These are phyloP conservation scores for Pelobates fuscus DNA, from an alignment of 2,113 vertebrate genomes.

Conservation along the genomic window DNA sequence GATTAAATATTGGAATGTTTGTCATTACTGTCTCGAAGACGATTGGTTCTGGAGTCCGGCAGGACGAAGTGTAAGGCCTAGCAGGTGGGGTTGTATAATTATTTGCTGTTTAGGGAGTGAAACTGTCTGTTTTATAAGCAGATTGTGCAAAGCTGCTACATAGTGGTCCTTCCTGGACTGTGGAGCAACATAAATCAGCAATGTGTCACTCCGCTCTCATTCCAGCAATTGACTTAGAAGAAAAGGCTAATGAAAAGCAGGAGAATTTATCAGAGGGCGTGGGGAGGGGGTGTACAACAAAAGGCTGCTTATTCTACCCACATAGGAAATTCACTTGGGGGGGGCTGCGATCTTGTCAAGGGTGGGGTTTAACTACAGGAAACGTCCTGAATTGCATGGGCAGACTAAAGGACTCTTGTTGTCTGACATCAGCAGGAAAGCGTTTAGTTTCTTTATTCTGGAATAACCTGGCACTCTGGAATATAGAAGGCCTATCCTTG, in stretches of 20 bases:
- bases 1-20: no score
- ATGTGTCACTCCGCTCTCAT: constrained; percentile 1
- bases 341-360: constrained; percentile 39
- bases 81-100: background rate
- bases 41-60: background rate
- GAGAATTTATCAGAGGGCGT: constrained; percentile 33
- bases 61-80: background rate
- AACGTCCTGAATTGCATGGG: constrained; percentile 55
- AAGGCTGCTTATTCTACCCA: constrained; percentile 51
- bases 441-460: background rate
- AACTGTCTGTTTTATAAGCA: background rate
- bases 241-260: constrained; percentile 45
- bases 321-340: constrained; percentile 24
- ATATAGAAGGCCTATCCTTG: background rate
- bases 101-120: background rate
- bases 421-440: background rate
- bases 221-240: constrained; percentile 29
- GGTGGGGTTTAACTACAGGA: constrained; percentile 62
- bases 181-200: constrained; percentile 5
- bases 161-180: background rate
- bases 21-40: no score
- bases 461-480: background rate
- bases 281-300: constrained; percentile 47
- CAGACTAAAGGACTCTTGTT: constrained; percentile 12
- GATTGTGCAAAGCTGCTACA: background rate